Base-by-base conservation (phyloP, 1,140 invertebrate species). In the Caenorhabditis latens region DNA sequence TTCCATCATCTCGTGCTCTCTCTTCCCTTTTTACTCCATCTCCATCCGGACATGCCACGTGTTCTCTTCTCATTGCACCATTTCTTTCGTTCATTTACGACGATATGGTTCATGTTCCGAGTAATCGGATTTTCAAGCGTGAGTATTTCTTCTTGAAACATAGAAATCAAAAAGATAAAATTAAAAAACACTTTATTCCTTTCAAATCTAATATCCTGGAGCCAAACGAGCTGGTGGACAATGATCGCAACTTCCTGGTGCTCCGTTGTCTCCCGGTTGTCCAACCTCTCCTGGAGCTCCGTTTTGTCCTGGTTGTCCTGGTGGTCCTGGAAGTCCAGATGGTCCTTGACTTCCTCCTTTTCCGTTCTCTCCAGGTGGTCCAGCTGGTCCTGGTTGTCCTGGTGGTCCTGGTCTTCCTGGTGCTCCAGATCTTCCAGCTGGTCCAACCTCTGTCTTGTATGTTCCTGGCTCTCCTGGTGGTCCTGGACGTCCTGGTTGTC, bases 41-140 rank as follows among this genome's bases (percentile, higher is more conserved):
- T n/a, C 63, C 61, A 57, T 58, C 75, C 53, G 58, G 55, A 24
- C 86, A 91, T 53, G 84, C 87, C 14, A 82, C 84, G 4, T 91
- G 88, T 63, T 89, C 91, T 8, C 83, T 92, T 16, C 46, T 84
- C 21, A 43, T 84, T 65, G 83, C 55, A 21, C 48, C 83, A 14
- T 84, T 84, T 19, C 50, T 65, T 55, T 84, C 83, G 42, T 84
- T 65, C 24, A 40, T 84, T 16, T 65, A 84, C 42, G 55, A 53
- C 46, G 55, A 84, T 11, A 84, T 84, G 32, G 83, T 87, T 21
- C 90, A 89, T 32, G 79, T 92, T 50, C 89, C 88, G 5, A 90
- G 91, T 16, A 90, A 88, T 86, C 84, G 89, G 14, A 67, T 91
- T 14, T 89, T 92, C 53, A 86, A 90, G 24, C 82, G 90, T 88